Evolutionary conservation across 2,797 vertebrate species (phyloP), one percentile per base, ranked within the genome.

Genomic region (Petrocephalus schoutedeni): DNA sequence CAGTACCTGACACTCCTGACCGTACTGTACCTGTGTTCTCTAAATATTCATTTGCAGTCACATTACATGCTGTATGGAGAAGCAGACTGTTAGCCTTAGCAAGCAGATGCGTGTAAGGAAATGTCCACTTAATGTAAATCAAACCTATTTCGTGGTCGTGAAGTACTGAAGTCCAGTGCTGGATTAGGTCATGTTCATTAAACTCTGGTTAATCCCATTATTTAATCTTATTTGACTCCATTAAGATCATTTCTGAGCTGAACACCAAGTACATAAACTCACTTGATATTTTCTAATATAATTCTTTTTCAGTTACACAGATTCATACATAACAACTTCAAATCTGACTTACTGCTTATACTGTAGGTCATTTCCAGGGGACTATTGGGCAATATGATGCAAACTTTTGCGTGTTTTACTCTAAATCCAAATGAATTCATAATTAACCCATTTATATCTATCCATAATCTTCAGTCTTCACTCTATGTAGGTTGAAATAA

Each of bases 141-240:
- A 9, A 28, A 9, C 51, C 5, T 12, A 32, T 28, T 54, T 5
- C 14, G 5, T 23, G 83, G 51, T 56, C 49, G 21, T 32, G 51
- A 28, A 85, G 53, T 32, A 71, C 28, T 71, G 28, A 71, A 56
- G 36, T 4, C 57, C 3, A 59, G 57, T 86, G 36, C 4, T 85
- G 53, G 51, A 85, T n/a, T 36, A 58, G 14, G 53, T 57, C 54
- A 21, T 41, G 58, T 2, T 0, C 88, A 53, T 89, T 90, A 89
- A 92, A 80, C 92, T 93, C 89, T 90, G 90, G 90, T 91, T 94
- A 94, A 93, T 94, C 93, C 90, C 86, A 87, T 89, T 89, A 88
- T 89, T 90, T 91, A 92, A 92, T 91, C 91, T 83, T 87, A 87
- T 82, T 9, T 87, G 88, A 92, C 92, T 94, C 93, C 92, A 92